Evolutionary conservation across 2,797 vertebrate species (phyloP).

Genomic region (Urocyon cinereoargenteus): DNA sequence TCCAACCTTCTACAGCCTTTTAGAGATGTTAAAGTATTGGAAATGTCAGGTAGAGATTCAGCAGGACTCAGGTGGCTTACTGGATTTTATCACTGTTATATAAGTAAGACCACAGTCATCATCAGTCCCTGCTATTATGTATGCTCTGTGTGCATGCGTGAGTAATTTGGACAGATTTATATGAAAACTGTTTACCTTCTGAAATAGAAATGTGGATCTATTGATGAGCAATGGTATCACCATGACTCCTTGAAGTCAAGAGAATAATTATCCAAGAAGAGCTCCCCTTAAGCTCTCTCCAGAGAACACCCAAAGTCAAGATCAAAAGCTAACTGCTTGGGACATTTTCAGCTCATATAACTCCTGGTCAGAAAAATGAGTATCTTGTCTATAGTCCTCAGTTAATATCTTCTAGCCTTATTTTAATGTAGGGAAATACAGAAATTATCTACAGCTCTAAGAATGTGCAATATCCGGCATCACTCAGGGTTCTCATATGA

Average conservation of each 20-base stretch:
- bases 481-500: slow-evolving; percentile 71
- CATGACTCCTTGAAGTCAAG: slow-evolving; percentile 29
- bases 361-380: neutral
- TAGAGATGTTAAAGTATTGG: neutral
- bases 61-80: neutral
- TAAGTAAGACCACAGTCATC: neutral
- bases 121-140: neutral
- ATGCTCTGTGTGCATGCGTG: neutral
- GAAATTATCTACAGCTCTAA: slow-evolving; percentile 8
- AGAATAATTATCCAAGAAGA: slow-evolving; percentile 1
- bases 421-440: slow-evolving; percentile 60
- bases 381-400: slow-evolving; percentile 12
- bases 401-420: neutral
- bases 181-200: slow-evolving; percentile 21
- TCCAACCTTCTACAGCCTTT: neutral
- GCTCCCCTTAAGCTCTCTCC: slow-evolving; percentile 19
- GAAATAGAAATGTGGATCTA: slow-evolving; percentile 32
- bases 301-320: slow-evolving; percentile 29
- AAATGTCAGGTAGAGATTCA: neutral
- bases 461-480: neutral
- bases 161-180: neutral
- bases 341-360: neutral
- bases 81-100: neutral
- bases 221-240: neutral
- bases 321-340: slow-evolving; percentile 28